A percentile compares a stretch with the other conserved stretches of the same genome.
Evolutionary conservation across 2,113 vertebrate genomes (phyloP).

Genomic region (Grantiella picta): DNA sequence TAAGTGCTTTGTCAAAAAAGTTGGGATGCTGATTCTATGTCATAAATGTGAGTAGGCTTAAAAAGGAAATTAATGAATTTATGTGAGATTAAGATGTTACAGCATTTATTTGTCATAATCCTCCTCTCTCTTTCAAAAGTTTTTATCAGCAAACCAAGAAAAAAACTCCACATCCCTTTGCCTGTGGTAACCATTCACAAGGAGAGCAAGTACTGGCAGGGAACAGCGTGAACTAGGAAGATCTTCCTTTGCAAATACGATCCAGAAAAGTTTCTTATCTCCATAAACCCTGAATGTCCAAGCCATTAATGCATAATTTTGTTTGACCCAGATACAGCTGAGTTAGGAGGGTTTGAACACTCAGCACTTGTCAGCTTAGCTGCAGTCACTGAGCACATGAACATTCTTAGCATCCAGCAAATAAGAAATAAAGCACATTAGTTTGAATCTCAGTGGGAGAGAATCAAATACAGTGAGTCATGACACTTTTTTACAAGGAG

Average conservation of each 20-base stretch:
- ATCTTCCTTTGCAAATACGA: background rate
- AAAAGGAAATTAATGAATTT: background rate
- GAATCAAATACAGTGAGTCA: background rate
- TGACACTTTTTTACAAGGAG: background rate
- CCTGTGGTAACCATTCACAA: background rate
- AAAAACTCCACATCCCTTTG: background rate
- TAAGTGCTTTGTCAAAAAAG: background rate
- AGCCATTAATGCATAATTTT: background rate
- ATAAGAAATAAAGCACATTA: background rate
- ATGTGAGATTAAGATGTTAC: background rate
- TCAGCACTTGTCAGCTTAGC: background rate
- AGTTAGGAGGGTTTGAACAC: background rate
- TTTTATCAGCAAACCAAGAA: background rate
- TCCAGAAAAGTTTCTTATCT: background rate
- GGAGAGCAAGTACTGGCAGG: background rate
- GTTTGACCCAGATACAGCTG: background rate
- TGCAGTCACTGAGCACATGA: background rate
- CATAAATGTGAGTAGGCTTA: background rate
- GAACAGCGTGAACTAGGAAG: background rate
- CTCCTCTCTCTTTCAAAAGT: background rate
- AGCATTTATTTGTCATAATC: background rate
- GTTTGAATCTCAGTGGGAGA: background rate
- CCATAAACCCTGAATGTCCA: background rate
- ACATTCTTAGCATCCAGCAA: background rate
- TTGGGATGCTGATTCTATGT: background rate